phyloP scores from a whole-genome alignment of 2,797 vertebrate species.

The Esox lucius region DNA sequence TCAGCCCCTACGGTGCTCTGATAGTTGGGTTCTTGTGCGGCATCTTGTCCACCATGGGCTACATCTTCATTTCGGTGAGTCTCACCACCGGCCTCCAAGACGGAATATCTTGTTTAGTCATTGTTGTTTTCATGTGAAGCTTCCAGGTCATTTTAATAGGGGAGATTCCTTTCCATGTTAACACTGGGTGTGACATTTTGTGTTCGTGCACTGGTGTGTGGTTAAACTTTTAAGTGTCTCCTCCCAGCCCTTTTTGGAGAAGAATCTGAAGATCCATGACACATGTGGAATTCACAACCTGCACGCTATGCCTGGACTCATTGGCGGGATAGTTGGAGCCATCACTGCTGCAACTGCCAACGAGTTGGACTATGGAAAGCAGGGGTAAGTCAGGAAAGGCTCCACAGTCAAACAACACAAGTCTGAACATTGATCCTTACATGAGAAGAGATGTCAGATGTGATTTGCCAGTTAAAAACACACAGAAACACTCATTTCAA shows the following conservation, averaged over 20 bases:
- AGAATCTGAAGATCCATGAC: conserved; percentile 85
- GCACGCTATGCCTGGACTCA: conserved; percentile 89
- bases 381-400: conserved; percentile 76
- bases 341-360: conserved; percentile 84
- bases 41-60: conserved; percentile 88
- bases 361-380: conserved; percentile 72
- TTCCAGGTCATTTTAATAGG: not conserved
- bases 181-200: too few species aligned
- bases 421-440: not conserved
- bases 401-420: not conserved
- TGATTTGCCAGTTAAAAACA: not conserved
- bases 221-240: not conserved
- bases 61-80: conserved; percentile 84
- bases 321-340: conserved; percentile 88
- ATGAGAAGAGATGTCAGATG: too few species aligned
- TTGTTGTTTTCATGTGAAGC: not conserved
- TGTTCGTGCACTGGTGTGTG: not conserved
- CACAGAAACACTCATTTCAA: not conserved
- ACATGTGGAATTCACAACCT: conserved; percentile 96
- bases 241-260: conserved; percentile 86
- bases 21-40: conserved; percentile 88
- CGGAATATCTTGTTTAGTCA: not conserved
- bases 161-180: too few species aligned
- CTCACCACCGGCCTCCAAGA: not conserved
- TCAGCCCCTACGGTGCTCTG: conserved; percentile 87